Evolutionary conservation across 2,888 invertebrate genomes (phyloP).

Genomic region (Drosophila mayaguana): DNA sequence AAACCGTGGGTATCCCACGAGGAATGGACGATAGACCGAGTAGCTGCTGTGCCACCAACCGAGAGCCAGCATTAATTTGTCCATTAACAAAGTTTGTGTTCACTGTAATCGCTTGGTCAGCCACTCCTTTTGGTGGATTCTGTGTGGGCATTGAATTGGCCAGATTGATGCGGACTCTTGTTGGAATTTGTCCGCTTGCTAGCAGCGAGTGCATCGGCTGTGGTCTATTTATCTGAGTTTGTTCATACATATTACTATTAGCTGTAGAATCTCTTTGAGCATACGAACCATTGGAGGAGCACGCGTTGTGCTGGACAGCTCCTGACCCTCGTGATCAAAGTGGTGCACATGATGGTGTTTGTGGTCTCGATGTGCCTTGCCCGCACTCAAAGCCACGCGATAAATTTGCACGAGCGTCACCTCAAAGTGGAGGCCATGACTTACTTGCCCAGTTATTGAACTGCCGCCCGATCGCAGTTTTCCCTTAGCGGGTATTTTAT

Average conservation of each 20-base stretch:
- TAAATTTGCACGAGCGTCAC: slow-evolving; percentile 93
- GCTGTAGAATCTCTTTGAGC: neutral
- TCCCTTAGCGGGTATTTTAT: slow-evolving; percentile 91
- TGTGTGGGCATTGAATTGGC: slow-evolving; percentile 82
- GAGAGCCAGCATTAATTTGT: slow-evolving; percentile 87
- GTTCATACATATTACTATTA: neutral
- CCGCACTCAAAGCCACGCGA: slow-evolving; percentile 92
- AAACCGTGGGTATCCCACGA: slow-evolving; percentile 10
- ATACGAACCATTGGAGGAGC: slow-evolving; percentile 85
- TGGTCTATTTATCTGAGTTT: slow-evolving; percentile 85
- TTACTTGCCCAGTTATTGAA: slow-evolving; percentile 83
- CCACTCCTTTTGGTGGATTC: slow-evolving; percentile 5
- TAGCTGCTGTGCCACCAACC: slow-evolving; percentile 87
- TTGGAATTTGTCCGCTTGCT: slow-evolving; percentile 88
- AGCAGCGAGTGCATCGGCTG: slow-evolving; percentile 86
- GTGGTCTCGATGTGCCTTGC: slow-evolving; percentile 94
- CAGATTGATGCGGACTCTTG: slow-evolving; percentile 86
- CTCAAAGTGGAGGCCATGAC: slow-evolving; percentile 86
- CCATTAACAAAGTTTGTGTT: slow-evolving; percentile 88
- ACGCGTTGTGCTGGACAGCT: slow-evolving; percentile 87
- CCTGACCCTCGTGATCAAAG: slow-evolving; percentile 90
- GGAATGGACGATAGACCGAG: slow-evolving; percentile 68
- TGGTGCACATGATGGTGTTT: slow-evolving; percentile 95
- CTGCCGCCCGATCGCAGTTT: slow-evolving; percentile 89
- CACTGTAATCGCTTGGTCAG: slow-evolving; percentile 75